Evolutionary conservation across 2,888 invertebrate species (phyloP).

Genomic region (Tinea semifulvella): DNA sequence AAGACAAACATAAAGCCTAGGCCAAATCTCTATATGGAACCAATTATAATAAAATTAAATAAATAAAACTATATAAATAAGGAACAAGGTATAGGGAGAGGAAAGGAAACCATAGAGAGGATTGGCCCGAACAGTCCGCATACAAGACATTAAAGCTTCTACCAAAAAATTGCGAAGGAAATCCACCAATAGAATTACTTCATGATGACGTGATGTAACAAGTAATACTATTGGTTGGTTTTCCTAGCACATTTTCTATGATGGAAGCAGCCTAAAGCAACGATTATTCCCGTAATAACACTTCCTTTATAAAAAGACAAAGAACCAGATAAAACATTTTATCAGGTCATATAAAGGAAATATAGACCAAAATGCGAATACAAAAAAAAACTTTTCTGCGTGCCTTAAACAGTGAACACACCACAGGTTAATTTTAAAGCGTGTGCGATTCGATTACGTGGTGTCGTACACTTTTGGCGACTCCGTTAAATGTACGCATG

Average conservation of each 20-base stretch:
- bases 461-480: no score
- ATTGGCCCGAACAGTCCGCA: slow-evolving; percentile 50
- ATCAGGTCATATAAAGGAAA: neutral
- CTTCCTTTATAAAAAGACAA: neutral
- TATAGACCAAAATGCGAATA: neutral
- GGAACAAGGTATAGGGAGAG: slow-evolving; percentile 22
- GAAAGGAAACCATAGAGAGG: slow-evolving; percentile 48
- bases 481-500: no score
- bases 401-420: no score
- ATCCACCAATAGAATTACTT: no score
- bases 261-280: no score
- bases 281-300: neutral
- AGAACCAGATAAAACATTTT: neutral
- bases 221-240: no score
- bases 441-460: no score
- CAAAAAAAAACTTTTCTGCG: no score
- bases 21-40: slow-evolving; percentile 60
- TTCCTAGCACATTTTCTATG: no score
- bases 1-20: slow-evolving; percentile 23
- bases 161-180: no score
- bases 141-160: slow-evolving; percentile 30
- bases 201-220: no score
- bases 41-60: slow-evolving; percentile 7
- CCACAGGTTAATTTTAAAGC: no score
- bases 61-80: neutral